Evolutionary conservation across 2,797 vertebrate species (phyloP), one percentile per base, ranked within the genome.

Genomic region (Triplophysa yarkandensis): DNA sequence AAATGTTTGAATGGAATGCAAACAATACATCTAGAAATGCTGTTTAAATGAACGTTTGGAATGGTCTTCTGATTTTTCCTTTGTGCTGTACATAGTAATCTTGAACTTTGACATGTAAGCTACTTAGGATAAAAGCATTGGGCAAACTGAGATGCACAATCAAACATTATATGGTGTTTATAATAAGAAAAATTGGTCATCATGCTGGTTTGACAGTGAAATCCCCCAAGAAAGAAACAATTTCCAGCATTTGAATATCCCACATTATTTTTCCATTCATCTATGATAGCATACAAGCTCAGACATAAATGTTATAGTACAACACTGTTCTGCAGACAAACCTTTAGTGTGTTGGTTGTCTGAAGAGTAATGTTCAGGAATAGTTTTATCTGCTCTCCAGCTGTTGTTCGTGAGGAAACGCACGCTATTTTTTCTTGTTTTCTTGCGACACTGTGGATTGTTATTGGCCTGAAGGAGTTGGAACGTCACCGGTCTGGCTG

Each of bases 351-450:
- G 44, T 61, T 9, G 14, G n/a, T n/a, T 7, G 50, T 62, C 41
- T 61, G 19, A 28, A 71, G 2, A 9, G 11, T 6, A 9, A 9
- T 21, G 68, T 21, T 43, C 50, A 10, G 17, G 39, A 52, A 62
- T 41, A 63, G 11, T 28, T 17, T 19, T 50, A 48, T 68, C 46
- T 60, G 55, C 19, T n/a, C 36, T 48, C 32, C 55, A 62, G 74
- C 67, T 68, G 41, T 68, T 58, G 64, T 76, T 60, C 17, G 30
- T 61, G 52, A 46, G 54, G 61, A 52, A 71, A 62, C 44, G 28
- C 69, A 52, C 30, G 4, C 16, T 23, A 52, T 62, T 62, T 52
- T 58, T 62, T 62, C 21, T 71, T 71, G 58, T 71, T 71, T 71
- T 71, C 58, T 21, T 34, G 9, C 58, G 16, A 34, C 50, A 27